phyloP scores from a whole-genome alignment of 2,888 invertebrate genomes.

The Heliconius cydno region DNA sequence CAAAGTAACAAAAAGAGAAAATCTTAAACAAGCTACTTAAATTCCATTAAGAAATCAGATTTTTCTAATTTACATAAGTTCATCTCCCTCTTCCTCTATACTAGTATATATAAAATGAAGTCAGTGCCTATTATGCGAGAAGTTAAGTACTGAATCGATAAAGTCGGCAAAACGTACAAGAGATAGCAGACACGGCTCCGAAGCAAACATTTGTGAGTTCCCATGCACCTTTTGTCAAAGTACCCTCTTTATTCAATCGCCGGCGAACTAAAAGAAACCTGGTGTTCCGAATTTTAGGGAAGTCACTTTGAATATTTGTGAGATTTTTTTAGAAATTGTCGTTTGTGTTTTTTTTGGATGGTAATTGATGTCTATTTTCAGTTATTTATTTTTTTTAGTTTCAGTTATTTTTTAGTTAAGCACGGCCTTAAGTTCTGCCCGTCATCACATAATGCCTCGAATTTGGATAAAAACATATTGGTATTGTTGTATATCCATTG shows the following conservation, averaged over 20 bases:
- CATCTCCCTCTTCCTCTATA: neutral
- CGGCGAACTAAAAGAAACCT: conserved; percentile 13
- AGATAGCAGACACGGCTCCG: conserved; percentile 44
- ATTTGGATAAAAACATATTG: too few relatives aligned
- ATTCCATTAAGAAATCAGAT: conserved; percentile 6
- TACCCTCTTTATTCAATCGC: conserved; percentile 55
- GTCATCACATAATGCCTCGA: too few relatives aligned
- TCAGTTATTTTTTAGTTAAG: too few relatives aligned
- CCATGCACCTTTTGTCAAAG: conserved; percentile 47
- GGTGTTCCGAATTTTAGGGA: conserved; percentile 2
- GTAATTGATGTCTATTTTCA: too few relatives aligned
- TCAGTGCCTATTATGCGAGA: conserved; percentile 30
- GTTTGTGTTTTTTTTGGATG: too few relatives aligned
- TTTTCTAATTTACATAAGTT: conserved; percentile 20
- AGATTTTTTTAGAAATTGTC: neutral
- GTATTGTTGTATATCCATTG: too few relatives aligned
- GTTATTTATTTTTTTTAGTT: too few relatives aligned
- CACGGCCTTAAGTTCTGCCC: too few relatives aligned
- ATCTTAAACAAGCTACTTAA: neutral
- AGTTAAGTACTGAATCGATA: conserved; percentile 38
- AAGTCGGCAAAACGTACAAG: conserved; percentile 34
- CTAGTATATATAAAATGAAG: conserved; percentile 13
- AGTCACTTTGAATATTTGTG: neutral
- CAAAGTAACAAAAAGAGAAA: neutral
- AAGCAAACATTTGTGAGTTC: conserved; percentile 55